These are phyloP conservation scores for Apodemus speciosus DNA, from an alignment of 2,113 vertebrate species.

Conservation along the genomic window DNA sequence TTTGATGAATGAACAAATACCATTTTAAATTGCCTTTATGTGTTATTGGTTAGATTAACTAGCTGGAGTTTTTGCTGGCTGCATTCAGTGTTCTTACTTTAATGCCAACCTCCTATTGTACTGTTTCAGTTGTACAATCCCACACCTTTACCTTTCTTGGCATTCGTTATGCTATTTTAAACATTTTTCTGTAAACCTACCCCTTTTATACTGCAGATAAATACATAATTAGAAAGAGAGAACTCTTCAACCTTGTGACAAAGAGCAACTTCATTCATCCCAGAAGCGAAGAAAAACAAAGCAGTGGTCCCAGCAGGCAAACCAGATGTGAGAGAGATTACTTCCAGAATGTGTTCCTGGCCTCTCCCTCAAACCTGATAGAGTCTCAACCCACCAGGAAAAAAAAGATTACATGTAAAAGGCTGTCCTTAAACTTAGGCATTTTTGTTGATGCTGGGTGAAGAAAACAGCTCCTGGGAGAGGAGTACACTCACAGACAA, in stretches of 20 bases:
- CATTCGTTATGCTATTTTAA: neutral
- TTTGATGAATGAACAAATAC: neutral
- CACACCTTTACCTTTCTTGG: neutral
- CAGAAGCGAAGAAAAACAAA: neutral
- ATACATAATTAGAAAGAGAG: neutral
- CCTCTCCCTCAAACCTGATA: no score
- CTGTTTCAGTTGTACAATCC: neutral
- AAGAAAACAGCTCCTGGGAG: neutral
- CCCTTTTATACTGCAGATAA: neutral
- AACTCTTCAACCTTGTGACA: neutral
- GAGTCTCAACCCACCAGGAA: neutral
- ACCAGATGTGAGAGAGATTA: fast-evolving
- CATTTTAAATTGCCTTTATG: neutral
- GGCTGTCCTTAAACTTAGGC: neutral
- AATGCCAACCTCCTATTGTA: neutral
- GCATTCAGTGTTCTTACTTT: neutral
- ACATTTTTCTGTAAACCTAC: neutral
- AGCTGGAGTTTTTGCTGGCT: neutral
- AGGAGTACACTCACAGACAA: neutral
- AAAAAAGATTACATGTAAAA: neutral
- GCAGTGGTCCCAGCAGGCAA: no score
- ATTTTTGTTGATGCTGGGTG: neutral
- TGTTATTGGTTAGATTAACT: neutral
- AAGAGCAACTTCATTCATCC: neutral
- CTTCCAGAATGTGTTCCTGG: neutral